Base-by-base conservation (phyloP, 2,113 vertebrate species). In the Bungarus multicinctus region DNA sequence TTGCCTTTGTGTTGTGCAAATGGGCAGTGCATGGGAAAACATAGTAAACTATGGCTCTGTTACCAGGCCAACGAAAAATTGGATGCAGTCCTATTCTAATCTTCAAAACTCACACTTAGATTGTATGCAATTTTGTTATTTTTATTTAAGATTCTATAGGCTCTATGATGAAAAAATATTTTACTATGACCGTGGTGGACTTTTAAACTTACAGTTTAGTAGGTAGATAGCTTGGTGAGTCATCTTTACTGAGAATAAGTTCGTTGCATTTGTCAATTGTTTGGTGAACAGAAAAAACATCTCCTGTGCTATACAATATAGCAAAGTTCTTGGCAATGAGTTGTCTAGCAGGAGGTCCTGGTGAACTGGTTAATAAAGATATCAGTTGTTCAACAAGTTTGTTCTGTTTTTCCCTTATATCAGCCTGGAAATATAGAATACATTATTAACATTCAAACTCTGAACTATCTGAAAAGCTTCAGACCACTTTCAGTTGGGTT, bases 181-280 rank as follows among this genome's bases (percentile, higher is more conserved):
- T 18, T 60, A 90, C 88, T 93, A 47, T 39, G 43, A 60, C 3
- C 16, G 30, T 0, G 91, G 85, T 92, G 89, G 90, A 92, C 16
- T 43, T 50, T 88, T 85, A 39, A 50, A 98, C 99, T 98, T 97
- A 99, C 99, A 99, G 98, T 94, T 99, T 98, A 0, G 98, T 99
- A 7, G 99, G 99, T 91, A 99, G 98, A 94, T 98, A 98, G 90
- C 99, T 99, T 87, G 99, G 99, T 18, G 99, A 99, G 97, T 99
- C 99, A 96, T 99, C 99, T 97, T 98, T 99, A 97, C 98, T 98
- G 92, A 98, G 98, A 96, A 99, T 99, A 95, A 99, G 98, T 94
- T 99, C 98, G 97, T 98, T 99, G 97, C 99, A 99, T 95, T 98
- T 98, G 93, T 99, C 98, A 94, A 99, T 98, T 93, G 98, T 98